phyloP scores from a whole-genome alignment of 2,797 vertebrate species.

The Chaetophractus vellerosus region DNA sequence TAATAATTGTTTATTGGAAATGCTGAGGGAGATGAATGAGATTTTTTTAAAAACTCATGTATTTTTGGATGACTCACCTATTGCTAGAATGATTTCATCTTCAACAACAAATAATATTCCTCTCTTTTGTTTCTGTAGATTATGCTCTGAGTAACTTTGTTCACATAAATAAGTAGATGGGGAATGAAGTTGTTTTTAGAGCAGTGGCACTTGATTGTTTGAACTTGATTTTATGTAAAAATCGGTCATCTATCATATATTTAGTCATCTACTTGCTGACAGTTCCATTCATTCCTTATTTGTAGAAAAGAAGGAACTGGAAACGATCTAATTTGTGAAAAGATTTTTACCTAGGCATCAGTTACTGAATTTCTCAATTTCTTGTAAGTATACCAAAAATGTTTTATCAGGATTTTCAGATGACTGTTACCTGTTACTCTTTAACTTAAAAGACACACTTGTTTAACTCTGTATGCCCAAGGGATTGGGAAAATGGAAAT shows the following conservation, averaged over 20 bases:
- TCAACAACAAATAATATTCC: conserved; percentile 18
- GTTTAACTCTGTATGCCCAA: conserved; percentile 6
- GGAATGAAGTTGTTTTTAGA: background rate
- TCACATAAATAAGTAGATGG: conserved; percentile 12
- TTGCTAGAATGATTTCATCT: conserved; percentile 67
- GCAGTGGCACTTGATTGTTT: background rate
- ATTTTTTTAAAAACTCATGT: conserved; percentile 50
- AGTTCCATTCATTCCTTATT: conserved; percentile 58
- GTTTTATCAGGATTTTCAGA: conserved; percentile 43
- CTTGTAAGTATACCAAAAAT: background rate
- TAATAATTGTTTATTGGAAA: conserved; percentile 58
- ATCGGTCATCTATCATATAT: conserved; percentile 14
- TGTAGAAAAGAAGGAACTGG: conserved; percentile 42
- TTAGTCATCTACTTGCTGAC: conserved; percentile 39
- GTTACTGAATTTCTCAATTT: conserved; percentile 55
- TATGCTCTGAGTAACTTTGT: conserved; percentile 29
- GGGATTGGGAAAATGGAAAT: conserved; percentile 18
- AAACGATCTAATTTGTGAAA: conserved; percentile 40
- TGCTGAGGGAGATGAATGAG: conserved; percentile 49
- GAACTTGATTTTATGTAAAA: conserved; percentile 46
- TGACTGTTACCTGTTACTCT: background rate
- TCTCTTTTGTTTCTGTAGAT: conserved; percentile 57
- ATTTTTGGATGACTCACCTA: conserved; percentile 45
- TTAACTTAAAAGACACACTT: conserved; percentile 1
- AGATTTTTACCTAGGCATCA: conserved; percentile 47